phyloP scores from a whole-genome alignment of 2,113 vertebrate genomes.

The Podarcis cretensis region DNA sequence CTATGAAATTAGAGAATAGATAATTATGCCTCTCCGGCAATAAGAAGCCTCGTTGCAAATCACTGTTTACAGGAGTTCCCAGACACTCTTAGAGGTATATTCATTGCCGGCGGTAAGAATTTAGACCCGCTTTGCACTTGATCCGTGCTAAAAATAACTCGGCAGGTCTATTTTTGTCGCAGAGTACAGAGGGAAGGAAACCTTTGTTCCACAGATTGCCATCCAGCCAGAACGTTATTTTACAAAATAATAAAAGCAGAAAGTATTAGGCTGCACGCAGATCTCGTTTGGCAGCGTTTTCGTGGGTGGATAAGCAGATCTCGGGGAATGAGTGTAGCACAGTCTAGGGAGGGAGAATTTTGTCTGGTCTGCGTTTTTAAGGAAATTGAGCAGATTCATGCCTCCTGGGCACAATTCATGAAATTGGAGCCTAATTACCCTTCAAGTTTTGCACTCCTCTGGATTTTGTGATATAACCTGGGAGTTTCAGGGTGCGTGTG shows the following conservation, averaged over 20 bases:
- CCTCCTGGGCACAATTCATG: not conserved
- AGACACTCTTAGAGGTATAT: not conserved
- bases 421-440: not conserved
- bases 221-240: not conserved
- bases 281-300: not conserved
- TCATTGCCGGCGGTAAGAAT: not conserved
- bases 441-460: no score
- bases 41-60: not conserved
- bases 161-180: constrained; percentile 4
- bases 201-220: not conserved
- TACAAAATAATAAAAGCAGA: not conserved
- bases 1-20: constrained; percentile 21
- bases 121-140: not conserved
- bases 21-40: not conserved
- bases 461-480: no score
- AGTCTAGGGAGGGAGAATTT: not conserved
- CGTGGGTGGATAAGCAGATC: not conserved
- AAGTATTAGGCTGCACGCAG: not conserved
- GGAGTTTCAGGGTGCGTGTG: no score
- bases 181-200: not conserved
- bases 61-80: not conserved
- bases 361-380: not conserved
- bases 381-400: not conserved
- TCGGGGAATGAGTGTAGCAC: not conserved
- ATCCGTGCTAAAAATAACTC: constrained; percentile 7